A percentile compares a stretch with the other conserved stretches of the same genome.
Evolutionary conservation across 2,888 invertebrate genomes (phyloP).

Genomic region (Phyto melanocephala): DNA sequence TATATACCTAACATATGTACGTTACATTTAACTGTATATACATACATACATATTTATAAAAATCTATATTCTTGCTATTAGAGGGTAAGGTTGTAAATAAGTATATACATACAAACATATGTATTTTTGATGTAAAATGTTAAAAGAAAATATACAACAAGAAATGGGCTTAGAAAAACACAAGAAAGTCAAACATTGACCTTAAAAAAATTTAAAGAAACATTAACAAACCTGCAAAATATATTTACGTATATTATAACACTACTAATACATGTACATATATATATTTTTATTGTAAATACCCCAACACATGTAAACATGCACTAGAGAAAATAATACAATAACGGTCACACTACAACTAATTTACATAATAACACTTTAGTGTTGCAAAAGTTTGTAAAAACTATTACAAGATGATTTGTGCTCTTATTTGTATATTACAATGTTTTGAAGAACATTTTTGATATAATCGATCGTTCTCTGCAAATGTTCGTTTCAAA

Average conservation of each 20-base stretch:
- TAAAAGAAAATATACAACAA: not conserved
- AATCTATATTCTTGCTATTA: conserved; percentile 23
- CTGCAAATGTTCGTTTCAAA: too few species aligned
- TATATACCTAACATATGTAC: too few species aligned
- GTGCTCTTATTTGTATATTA: too few species aligned
- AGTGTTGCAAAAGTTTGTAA: not conserved
- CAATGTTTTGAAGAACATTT: too few species aligned
- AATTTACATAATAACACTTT: conserved; percentile 4
- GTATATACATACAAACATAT: not conserved
- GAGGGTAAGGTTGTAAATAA: conserved; percentile 18
- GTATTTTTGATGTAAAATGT: conserved; percentile 15
- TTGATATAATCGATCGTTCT: too few species aligned
- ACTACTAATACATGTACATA: not conserved
- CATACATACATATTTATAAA: not conserved
- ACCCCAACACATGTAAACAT: not conserved
- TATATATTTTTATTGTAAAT: not conserved
- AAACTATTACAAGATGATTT: too few species aligned
- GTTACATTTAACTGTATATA: too few species aligned
- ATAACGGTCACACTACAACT: not conserved
- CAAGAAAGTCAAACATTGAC: conserved; percentile 62
- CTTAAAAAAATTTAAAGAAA: conserved; percentile 42
- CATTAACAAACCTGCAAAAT: conserved; percentile 16
- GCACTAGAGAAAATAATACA: not conserved
- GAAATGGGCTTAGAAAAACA: conserved; percentile 13
- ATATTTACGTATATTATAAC: not conserved